These are phyloP conservation scores for Synergus laeviventris DNA, from an alignment of 2,888 invertebrate species.

Conservation along the genomic window DNA sequence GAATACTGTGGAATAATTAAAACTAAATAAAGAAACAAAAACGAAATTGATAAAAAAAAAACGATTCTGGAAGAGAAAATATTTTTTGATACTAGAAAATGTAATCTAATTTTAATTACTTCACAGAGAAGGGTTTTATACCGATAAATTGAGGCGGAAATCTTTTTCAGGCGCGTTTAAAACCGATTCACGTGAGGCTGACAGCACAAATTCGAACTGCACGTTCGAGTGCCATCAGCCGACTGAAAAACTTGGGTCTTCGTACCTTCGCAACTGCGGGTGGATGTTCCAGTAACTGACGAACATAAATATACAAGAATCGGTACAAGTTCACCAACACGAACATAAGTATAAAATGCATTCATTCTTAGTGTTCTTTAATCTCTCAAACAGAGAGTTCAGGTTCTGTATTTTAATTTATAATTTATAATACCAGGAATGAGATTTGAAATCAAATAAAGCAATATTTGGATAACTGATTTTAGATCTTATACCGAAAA, in stretches of 20 bases:
- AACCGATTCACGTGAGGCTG: constrained; percentile 22
- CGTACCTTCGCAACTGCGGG: background rate
- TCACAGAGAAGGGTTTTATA: background rate
- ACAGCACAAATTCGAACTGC: constrained; percentile 32
- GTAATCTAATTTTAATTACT: background rate
- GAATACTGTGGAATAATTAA: too few relatives aligned
- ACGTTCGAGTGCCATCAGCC: constrained; percentile 37
- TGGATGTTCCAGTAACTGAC: constrained; percentile 25
- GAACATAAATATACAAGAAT: constrained; percentile 16
- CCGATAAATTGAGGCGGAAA: background rate
- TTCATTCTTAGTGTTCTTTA: background rate
- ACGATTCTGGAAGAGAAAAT: too few relatives aligned
- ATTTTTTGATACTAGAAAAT: background rate
- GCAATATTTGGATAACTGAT: constrained; percentile 2
- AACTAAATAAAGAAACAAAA: too few relatives aligned
- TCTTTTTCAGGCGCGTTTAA: background rate
- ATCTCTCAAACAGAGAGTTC: background rate
- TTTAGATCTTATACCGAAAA: background rate
- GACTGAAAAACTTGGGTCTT: constrained; percentile 20
- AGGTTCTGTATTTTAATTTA: background rate
- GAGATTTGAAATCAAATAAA: background rate
- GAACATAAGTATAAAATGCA: background rate
- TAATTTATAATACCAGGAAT: constrained; percentile 5
- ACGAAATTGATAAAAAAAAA: too few relatives aligned
- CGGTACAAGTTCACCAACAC: constrained; percentile 30